phyloP scores from a whole-genome alignment of 1,140 invertebrate species.

The Penaeus indicus region DNA sequence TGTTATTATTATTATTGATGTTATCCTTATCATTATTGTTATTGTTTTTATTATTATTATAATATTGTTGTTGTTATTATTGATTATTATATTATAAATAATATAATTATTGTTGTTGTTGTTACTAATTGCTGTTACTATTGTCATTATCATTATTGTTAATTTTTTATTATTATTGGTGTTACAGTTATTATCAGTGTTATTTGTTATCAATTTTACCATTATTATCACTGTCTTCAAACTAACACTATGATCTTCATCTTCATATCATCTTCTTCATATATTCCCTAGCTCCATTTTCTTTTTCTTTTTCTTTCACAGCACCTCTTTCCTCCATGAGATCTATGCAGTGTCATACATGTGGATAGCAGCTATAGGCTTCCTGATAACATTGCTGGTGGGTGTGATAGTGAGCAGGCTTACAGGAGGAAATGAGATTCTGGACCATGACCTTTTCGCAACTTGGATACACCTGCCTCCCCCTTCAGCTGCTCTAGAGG shows the following conservation, averaged over 20 bases:
- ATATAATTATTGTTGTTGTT: too few relatives aligned
- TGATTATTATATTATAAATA: too few relatives aligned
- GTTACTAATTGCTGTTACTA: too few relatives aligned
- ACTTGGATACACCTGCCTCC: slow-evolving; percentile 15
- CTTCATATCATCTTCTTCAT: not conserved
- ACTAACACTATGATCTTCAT: not conserved
- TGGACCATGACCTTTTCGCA: slow-evolving; percentile 38
- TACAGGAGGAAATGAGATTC: slow-evolving; percentile 43
- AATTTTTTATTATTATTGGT: not conserved
- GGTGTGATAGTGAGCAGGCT: slow-evolving; percentile 74
- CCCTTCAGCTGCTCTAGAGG: not conserved
- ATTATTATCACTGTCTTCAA: not conserved
- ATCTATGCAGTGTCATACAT: slow-evolving; percentile 87
- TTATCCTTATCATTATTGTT: too few relatives aligned
- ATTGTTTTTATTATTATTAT: too few relatives aligned
- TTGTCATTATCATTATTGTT: not conserved
- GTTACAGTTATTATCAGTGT: not conserved
- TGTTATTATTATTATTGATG: too few relatives aligned
- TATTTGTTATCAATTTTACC: not conserved
- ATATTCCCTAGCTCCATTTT: not conserved
- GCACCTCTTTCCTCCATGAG: slow-evolving; percentile 67
- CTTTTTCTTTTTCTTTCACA: slow-evolving; percentile 21
- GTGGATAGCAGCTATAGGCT: slow-evolving; percentile 84
- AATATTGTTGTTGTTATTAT: too few relatives aligned
- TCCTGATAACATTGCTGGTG: slow-evolving; percentile 77